Evolutionary conservation across 1,140 invertebrate genomes (phyloP), one percentile per base, ranked within the genome.

Genomic region (Sarcophaga peregrina): DNA sequence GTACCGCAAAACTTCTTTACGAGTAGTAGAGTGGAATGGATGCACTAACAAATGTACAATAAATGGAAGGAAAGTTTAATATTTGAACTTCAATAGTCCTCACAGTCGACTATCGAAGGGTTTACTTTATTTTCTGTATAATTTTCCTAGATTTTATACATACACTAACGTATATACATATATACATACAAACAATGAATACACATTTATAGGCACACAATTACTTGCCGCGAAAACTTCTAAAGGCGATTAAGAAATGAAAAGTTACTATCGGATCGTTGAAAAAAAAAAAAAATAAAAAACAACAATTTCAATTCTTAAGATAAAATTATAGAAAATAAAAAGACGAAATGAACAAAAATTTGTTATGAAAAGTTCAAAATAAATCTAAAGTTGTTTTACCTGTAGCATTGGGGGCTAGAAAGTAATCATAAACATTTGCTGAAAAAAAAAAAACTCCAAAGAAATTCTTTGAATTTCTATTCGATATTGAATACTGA

Each of bases 341-440:
- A 68, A 68, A 68, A 17, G n/a, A 8, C 1, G 25, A 68, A 20
- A 20, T 20, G 20, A 25, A 68, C 4, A 68, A 8, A 68, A 17
- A 68, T 37, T 37, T 37, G 25, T 37, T 37, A 37, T 8, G 20
- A 58, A 6, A 58, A 58, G n/a, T 58, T n/a, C n/a, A 52, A 52
- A 52, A 52, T 13, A 52, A 52, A 68, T 68, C n/a, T 25, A 68
- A 68, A 68, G 62, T 68, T 68, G 17, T 68, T n/a, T n/a, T 20
- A 68, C 62, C 62, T 68, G 62, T 68, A 25, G 62, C 62, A 68
- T 68, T 68, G 62, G 8, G 62, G 17, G 62, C 17, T 68, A 20
- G 25, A 68, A 68, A 68, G 62, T 68, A 68, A 68, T 68, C 62
- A 68, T 68, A 68, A 68, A 68, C 62, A 68, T 17, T 68, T 68